Base-by-base conservation (phyloP, 2,113 vertebrate genomes). In the Anolis carolinensis region DNA sequence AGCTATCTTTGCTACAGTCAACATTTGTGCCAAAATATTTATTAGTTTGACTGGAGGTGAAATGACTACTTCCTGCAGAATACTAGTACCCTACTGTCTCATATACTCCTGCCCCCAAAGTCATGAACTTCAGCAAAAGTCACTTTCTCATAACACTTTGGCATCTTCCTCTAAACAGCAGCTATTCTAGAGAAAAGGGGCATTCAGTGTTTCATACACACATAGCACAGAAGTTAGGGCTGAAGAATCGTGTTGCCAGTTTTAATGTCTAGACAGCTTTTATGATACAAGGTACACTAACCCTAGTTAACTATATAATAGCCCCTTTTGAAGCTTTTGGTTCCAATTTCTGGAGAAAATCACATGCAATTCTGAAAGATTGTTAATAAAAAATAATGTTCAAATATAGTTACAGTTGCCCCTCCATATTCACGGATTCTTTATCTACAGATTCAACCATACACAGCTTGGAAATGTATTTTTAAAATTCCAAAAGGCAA, bases 1-100 rank as follows among this genome's bases (percentile, higher is more conserved):
- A 81, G 59, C 1, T 36, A 74, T 62, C 62, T 89, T 89, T n/a
- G 50, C 59, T 36, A 76, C 0, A 90, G 59, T 73, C 88, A 89
- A 6, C 32, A 81, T 86, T 86, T 83, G 85, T 77, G 18, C 59
- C 77, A 81, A 13, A 73, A 2, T 76, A 74, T 79, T 92, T 89
- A 90, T 76, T 85, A 4, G 88, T 83, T 77, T 77, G 21, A 90
- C 77, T 76, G 50, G 23, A 83, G 4, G 48, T 34, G 25, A 92
- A 87, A 89, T 75, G 25, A 55, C 5, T 84, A 79, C 52, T 91
- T 86, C 30, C 52, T 83, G 30, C 83, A 39, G 84, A 92, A 81
- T 68, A 20, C 3, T 34, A 80, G 67, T 23, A 81, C 52, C 27
- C 23, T 39, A 44, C 16, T 3, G 82, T 79, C 50, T 30, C 67